Conservation (phyloP, 2,888 invertebrate genomes). For the Leucophenga maculata region DNA sequence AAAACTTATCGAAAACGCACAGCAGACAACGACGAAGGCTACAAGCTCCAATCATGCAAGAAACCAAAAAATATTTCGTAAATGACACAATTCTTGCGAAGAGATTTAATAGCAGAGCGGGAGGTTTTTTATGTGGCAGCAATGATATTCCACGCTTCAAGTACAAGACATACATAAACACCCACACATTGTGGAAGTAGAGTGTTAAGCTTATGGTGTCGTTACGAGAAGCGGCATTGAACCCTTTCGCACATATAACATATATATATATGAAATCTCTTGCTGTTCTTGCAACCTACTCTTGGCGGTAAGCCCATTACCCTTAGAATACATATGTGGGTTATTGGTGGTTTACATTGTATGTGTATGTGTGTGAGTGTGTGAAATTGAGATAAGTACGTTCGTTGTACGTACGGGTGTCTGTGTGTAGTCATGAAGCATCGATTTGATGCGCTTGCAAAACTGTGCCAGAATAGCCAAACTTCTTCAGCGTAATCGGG, state of each 20-base stretch:
- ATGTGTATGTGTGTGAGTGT: neutral
- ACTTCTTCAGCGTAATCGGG: too few relatives aligned
- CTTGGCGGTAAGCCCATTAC: too few relatives aligned
- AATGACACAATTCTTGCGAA: neutral
- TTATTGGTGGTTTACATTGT: too few relatives aligned
- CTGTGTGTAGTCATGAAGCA: too few relatives aligned
- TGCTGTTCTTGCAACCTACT: neutral
- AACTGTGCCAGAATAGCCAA: too few relatives aligned
- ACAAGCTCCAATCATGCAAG: slow-evolving; percentile 6
- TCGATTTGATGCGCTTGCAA: too few relatives aligned
- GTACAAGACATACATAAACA: slow-evolving; percentile 9
- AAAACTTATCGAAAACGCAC: neutral
- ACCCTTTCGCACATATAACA: too few relatives aligned
- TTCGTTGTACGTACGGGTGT: too few relatives aligned
- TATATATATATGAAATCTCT: too few relatives aligned
- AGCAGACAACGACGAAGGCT: too few relatives aligned
- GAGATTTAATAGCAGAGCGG: neutral
- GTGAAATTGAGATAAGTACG: neutral
- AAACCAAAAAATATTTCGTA: neutral
- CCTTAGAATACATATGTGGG: too few relatives aligned
- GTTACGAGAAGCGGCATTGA: slow-evolving; percentile 31
- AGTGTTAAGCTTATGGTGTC: slow-evolving; percentile 65
- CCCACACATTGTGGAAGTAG: slow-evolving; percentile 24
- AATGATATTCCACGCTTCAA: slow-evolving; percentile 46
- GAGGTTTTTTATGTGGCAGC: slow-evolving; percentile 34